These are phyloP conservation scores for Caenorhabditis sinica DNA, from an alignment of 2,888 invertebrate species.

Conservation along the genomic window DNA sequence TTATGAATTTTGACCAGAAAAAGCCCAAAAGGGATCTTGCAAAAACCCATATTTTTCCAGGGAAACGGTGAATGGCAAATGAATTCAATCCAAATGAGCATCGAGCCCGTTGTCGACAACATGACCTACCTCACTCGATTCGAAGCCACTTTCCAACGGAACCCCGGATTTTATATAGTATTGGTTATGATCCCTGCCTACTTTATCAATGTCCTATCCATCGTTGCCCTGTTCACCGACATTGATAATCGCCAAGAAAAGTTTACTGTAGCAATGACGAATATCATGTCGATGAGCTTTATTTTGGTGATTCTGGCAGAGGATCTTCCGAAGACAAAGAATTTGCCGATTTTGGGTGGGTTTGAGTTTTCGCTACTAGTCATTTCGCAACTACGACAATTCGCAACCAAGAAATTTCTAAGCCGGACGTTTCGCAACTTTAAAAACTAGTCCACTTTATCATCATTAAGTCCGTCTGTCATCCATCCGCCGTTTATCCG, in stretches of 20 bases:
- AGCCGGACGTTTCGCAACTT: too few relatives aligned
- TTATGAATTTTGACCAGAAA: too few relatives aligned
- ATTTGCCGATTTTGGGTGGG: conserved; percentile 59
- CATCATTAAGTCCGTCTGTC: too few relatives aligned
- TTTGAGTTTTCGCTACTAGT: neutral
- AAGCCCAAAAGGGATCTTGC: neutral
- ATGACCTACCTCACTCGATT: conserved; percentile 34
- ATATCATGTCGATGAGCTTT: conserved; percentile 69
- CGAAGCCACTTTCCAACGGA: conserved; percentile 47
- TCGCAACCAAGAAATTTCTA: too few relatives aligned
- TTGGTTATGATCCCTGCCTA: conserved; percentile 64
- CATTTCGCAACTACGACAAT: too few relatives aligned
- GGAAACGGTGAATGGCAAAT: conserved; percentile 63
- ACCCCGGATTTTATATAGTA: conserved; percentile 60
- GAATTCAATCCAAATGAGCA: conserved; percentile 44
- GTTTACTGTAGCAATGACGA: conserved; percentile 62
- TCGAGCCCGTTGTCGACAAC: conserved; percentile 44
- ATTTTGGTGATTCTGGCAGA: conserved; percentile 65
- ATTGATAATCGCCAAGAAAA: conserved; percentile 40
- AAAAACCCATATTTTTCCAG: conserved; percentile 1
- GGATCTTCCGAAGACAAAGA: conserved; percentile 66
- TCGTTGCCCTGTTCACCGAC: conserved; percentile 53
- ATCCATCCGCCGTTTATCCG: too few relatives aligned
- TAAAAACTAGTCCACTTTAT: too few relatives aligned
- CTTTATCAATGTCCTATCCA: conserved; percentile 58